Evolutionary conservation across 1,140 invertebrate genomes (phyloP).

Genomic region (Sinonovacula constricta): DNA sequence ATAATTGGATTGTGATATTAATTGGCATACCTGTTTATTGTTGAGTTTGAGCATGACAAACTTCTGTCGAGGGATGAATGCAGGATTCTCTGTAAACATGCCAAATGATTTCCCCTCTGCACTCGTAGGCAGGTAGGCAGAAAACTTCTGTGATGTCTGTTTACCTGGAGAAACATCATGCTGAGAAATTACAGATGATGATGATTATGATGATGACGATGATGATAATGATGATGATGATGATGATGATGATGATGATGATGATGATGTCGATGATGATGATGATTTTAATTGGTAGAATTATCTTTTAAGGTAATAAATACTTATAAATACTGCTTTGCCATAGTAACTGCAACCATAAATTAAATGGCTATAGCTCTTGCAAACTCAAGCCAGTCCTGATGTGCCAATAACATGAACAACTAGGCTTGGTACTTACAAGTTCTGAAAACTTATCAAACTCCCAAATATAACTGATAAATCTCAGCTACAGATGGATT

Average conservation of each 20-base stretch:
- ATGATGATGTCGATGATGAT: slow-evolving; percentile 1
- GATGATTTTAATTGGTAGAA: too few species aligned
- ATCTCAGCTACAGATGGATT: too few species aligned
- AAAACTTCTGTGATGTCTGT: slow-evolving; percentile 65
- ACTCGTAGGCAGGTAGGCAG: slow-evolving; percentile 49
- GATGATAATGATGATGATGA: slow-evolving; percentile 4
- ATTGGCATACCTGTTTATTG: slow-evolving; percentile 82
- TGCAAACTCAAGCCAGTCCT: too few species aligned
- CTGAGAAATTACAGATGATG: slow-evolving; percentile 16
- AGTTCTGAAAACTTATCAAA: too few species aligned
- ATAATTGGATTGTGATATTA: too few species aligned
- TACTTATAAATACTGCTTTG: too few species aligned
- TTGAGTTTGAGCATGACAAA: slow-evolving; percentile 83
- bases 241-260: slow-evolving; percentile 4
- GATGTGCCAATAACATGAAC: too few species aligned
- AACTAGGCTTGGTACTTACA: too few species aligned
- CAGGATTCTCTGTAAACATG: slow-evolving; percentile 33
- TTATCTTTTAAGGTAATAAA: too few species aligned
- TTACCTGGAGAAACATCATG: slow-evolving; percentile 25
- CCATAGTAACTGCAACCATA: too few species aligned
- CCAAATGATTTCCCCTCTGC: slow-evolving; percentile 40
- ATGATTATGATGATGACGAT: slow-evolving; percentile 1
- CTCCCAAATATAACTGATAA: too few species aligned
- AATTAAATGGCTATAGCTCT: too few species aligned
- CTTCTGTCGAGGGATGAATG: slow-evolving; percentile 85